Conservation (phyloP, 2,797 vertebrate species). For the Malacoraja senta region DNA sequence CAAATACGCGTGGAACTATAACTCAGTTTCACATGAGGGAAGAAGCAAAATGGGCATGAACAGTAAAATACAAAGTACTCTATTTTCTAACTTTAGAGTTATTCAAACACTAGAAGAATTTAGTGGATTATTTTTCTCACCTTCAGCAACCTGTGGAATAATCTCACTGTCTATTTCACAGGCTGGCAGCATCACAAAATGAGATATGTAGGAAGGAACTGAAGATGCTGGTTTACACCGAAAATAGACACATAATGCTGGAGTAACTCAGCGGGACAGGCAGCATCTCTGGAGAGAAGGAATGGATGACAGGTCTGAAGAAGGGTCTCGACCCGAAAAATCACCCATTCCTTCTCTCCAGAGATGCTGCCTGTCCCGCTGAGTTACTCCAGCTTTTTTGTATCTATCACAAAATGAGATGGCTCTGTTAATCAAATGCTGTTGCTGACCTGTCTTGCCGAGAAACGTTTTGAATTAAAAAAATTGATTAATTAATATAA, state of each 20-base stretch:
- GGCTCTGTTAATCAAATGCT: slow-evolving; percentile 27
- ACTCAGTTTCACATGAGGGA: not conserved
- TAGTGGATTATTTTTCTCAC: not conserved
- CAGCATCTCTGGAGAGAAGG: no score
- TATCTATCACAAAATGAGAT: slow-evolving; percentile 6
- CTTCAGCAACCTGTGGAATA: not conserved
- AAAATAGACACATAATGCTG: no score
- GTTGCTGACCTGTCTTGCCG: not conserved
- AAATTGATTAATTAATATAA: slow-evolving; percentile 30
- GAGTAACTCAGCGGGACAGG: no score
- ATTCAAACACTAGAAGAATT: not conserved
- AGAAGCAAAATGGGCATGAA: not conserved
- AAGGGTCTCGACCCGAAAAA: no score
- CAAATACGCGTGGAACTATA: not conserved
- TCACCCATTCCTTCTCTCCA: no score
- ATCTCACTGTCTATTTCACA: not conserved
- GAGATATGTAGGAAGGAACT: not conserved
- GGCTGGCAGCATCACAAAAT: not conserved
- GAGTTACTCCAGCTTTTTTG: no score
- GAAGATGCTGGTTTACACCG: no score
- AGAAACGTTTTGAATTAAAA: slow-evolving; percentile 15
- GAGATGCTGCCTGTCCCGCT: no score
- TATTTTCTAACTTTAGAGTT: not conserved
- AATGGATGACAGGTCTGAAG: no score
- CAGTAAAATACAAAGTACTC: not conserved